These are phyloP conservation scores for Caenorhabditis sp. DNA, from an alignment of 2,888 invertebrate species.

Conservation along the genomic window DNA sequence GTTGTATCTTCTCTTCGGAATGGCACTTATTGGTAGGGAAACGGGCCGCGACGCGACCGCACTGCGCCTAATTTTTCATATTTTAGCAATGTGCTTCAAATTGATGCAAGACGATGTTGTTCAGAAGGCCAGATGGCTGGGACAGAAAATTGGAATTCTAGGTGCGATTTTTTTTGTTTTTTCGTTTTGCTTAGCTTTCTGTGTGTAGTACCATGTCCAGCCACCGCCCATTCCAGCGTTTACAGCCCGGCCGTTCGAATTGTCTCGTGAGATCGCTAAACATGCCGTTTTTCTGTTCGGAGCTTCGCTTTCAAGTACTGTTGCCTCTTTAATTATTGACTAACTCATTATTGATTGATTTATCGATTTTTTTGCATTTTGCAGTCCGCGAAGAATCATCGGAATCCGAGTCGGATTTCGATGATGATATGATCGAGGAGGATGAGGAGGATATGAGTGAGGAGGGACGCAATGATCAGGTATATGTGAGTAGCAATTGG, in stretches of 20 bases:
- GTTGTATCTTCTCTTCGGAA: constrained; percentile 84
- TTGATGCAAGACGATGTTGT: constrained; percentile 83
- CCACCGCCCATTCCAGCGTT: constrained; percentile 25
- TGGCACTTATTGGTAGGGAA: constrained; percentile 96
- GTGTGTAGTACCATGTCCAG: no score
- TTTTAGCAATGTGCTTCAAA: constrained; percentile 82
- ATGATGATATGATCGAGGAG: constrained; percentile 80
- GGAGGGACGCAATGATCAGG: constrained; percentile 71
- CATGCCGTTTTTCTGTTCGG: constrained; percentile 72
- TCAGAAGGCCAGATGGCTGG: constrained; percentile 83
- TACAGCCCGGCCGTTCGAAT: constrained; percentile 70
- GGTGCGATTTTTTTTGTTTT: constrained; percentile 63
- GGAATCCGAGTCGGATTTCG: constrained; percentile 80
- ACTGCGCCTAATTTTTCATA: no score
- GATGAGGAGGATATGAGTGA: constrained; percentile 81
- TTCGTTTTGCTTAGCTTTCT: constrained; percentile 5
- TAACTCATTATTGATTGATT: neutral
- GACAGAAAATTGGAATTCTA: constrained; percentile 82
- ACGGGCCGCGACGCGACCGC: no score
- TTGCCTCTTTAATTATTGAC: neutral
- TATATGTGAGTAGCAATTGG: constrained; percentile 67
- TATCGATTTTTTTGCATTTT: neutral
- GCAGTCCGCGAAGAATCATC: constrained; percentile 80
- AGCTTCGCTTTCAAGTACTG: constrained; percentile 54
- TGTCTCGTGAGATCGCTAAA: constrained; percentile 69